phyloP scores from a whole-genome alignment of 2,113 vertebrate species.

The Piaya cayana region DNA sequence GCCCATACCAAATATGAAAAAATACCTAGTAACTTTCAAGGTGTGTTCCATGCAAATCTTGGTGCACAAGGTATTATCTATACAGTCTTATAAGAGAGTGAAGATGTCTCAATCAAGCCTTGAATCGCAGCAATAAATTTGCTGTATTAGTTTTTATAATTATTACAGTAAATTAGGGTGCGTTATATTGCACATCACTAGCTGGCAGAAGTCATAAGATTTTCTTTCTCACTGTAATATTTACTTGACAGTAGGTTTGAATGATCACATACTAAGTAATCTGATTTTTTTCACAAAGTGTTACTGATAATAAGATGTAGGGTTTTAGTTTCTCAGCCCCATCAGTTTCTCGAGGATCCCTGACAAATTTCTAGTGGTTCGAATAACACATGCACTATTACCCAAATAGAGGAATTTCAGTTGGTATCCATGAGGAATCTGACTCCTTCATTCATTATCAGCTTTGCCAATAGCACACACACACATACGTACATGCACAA shows the following conservation, averaged over 20 bases:
- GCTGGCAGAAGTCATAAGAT: not conserved
- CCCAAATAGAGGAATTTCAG: not conserved
- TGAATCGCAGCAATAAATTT: not conserved
- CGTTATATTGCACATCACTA: not conserved
- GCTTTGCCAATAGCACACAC: accelerated
- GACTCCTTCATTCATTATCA: not conserved
- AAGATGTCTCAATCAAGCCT: not conserved
- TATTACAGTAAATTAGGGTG: not conserved
- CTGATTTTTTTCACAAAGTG: not conserved
- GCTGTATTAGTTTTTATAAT: not conserved
- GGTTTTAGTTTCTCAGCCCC: not conserved
- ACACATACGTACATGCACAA: accelerated
- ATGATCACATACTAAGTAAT: not conserved
- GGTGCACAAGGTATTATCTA: not conserved
- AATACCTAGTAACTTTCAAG: not conserved
- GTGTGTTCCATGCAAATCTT: not conserved
- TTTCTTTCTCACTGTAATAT: not conserved
- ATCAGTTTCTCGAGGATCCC: not conserved
- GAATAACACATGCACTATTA: not conserved
- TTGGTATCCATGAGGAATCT: not conserved
- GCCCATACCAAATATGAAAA: not conserved
- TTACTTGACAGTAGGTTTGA: not conserved
- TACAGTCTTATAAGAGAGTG: not conserved
- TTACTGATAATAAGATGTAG: not conserved
- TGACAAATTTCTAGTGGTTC: not conserved